Evolutionary conservation across 2,888 invertebrate species (phyloP).

Genomic region (Palloptera scutellata): DNA sequence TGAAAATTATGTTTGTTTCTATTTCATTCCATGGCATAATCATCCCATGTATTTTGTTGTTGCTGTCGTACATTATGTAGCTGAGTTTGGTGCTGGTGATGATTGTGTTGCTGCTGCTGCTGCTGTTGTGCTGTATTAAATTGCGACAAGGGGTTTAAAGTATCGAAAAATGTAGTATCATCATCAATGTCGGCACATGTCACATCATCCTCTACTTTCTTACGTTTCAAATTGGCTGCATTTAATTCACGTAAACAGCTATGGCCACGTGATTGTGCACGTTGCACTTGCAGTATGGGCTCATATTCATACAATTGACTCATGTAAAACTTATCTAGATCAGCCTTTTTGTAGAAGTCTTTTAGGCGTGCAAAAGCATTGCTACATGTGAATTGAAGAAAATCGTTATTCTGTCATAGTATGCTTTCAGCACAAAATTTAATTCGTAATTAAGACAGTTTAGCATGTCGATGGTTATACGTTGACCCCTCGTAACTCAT

Average conservation of each 20-base stretch:
- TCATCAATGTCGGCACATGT: not conserved
- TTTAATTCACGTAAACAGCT: conserved; percentile 54
- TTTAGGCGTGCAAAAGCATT: conserved; percentile 53
- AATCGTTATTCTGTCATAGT: not conserved
- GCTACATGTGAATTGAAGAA: conserved; percentile 36
- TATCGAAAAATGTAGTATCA: conserved; percentile 35
- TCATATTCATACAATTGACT: conserved; percentile 57
- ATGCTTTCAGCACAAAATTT: too few species aligned
- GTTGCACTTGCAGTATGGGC: conserved; percentile 57
- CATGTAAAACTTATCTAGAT: conserved; percentile 53
- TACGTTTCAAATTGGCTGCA: conserved; percentile 51
- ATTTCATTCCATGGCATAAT: conserved; percentile 43
- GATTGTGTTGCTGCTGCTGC: conserved; percentile 9
- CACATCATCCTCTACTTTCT: conserved; percentile 45
- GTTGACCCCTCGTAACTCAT: too few species aligned
- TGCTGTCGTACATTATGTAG: not conserved
- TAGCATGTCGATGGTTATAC: not conserved
- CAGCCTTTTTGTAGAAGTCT: conserved; percentile 50
- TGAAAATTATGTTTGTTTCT: not conserved
- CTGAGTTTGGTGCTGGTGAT: not conserved
- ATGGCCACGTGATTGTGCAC: conserved; percentile 51
- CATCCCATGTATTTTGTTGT: conserved; percentile 38
- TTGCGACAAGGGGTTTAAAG: conserved; percentile 42
- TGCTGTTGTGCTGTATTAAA: conserved; percentile 34
- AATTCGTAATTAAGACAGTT: not conserved